These are phyloP conservation scores for Brachionus plicatilis DNA, from an alignment of 1,140 invertebrate genomes.

Conservation along the genomic window DNA sequence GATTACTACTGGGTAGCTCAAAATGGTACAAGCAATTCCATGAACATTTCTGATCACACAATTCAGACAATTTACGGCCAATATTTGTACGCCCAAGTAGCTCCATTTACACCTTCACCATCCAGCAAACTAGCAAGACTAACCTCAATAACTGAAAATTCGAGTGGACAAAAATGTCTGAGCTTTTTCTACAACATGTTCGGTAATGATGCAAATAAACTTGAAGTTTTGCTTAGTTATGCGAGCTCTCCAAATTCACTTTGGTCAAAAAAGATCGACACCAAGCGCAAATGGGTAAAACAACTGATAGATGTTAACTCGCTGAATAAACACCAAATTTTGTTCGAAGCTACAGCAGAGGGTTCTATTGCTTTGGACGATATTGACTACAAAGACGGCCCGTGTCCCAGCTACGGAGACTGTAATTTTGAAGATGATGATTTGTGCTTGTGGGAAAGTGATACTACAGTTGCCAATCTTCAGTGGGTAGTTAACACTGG, in stretches of 20 bases:
- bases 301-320: neutral
- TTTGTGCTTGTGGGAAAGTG: conserved; percentile 58
- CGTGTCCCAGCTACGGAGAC: conserved; percentile 44
- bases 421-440: conserved; percentile 53
- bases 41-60: conserved; percentile 17
- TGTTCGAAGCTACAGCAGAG: neutral
- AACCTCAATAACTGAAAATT: neutral
- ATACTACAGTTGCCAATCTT: conserved; percentile 45
- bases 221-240: neutral
- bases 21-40: neutral
- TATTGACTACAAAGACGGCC: conserved; percentile 41
- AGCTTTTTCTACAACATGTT: conserved; percentile 41
- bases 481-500: conserved; percentile 48
- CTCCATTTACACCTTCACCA: neutral
- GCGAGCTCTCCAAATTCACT: neutral
- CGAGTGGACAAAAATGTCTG: neutral
- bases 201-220: neutral
- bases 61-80: neutral
- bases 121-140: conserved; percentile 7
- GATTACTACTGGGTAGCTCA: neutral
- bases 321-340: neutral
- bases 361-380: conserved; percentile 44
- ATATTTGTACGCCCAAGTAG: neutral
- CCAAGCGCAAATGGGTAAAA: neutral
- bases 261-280: neutral